phyloP scores from a whole-genome alignment of 1,140 invertebrate species.

The Trichonephila inaurata region DNA sequence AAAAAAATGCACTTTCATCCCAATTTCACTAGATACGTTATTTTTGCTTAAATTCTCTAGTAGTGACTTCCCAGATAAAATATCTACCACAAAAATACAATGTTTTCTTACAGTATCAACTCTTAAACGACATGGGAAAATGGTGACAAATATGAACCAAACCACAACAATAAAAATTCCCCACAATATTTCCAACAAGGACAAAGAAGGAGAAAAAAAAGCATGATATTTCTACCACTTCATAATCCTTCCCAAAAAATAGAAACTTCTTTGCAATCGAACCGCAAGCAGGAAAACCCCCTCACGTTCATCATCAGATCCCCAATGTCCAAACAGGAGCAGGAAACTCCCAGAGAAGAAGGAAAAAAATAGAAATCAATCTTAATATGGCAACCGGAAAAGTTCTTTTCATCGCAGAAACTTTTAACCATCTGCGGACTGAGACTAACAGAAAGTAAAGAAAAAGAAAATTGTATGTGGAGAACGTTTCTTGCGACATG shows the following conservation, averaged over 20 bases:
- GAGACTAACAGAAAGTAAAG: background rate
- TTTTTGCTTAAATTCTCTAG: too few relatives aligned
- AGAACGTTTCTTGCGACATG: background rate
- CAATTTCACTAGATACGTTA: too few relatives aligned
- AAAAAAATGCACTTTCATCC: too few relatives aligned
- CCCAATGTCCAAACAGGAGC: background rate
- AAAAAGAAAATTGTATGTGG: background rate
- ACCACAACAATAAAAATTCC: background rate
- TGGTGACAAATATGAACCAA: background rate
- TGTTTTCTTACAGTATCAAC: background rate
- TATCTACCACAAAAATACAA: too few relatives aligned
- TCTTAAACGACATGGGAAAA: background rate
- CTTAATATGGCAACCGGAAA: slow-evolving; percentile 43
- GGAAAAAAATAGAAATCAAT: slow-evolving; percentile 45
- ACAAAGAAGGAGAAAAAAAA: background rate
- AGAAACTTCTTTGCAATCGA: background rate
- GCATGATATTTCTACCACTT: background rate
- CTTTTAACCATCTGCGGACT: background rate
- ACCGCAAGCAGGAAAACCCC: background rate
- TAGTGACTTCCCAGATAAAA: too few relatives aligned
- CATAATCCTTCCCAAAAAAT: slow-evolving; percentile 14
- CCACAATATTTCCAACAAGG: background rate
- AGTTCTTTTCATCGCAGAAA: background rate
- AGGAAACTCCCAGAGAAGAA: background rate
- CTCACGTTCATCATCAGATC: slow-evolving; percentile 15